A percentile compares a stretch with the other conserved stretches of the same genome.
Conservation (phyloP, 2,797 vertebrate species). For the Platyrinchus mystaceus region DNA sequence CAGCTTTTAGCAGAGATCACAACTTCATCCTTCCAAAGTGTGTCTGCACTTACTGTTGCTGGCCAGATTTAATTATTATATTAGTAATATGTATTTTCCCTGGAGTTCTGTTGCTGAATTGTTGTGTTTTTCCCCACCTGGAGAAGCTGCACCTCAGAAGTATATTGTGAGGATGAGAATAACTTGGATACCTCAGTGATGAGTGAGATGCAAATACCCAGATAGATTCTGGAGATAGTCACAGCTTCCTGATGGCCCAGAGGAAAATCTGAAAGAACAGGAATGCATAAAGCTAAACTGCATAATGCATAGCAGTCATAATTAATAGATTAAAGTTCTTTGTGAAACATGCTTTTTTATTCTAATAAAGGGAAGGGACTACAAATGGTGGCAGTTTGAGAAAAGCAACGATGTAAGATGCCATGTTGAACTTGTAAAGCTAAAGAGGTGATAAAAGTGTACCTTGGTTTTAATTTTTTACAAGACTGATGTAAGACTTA, state of each 20-base stretch:
- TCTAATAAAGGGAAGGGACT: background rate
- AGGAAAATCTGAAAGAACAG: conserved; percentile 26
- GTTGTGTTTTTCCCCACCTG: background rate
- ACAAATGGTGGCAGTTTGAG: background rate
- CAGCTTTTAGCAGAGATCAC: background rate
- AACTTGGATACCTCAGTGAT: conserved; percentile 43
- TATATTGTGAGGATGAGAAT: background rate
- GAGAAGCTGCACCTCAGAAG: background rate
- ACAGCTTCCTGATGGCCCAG: conserved; percentile 21
- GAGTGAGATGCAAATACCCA: conserved; percentile 17
- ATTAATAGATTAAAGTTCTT: conserved; percentile 45
- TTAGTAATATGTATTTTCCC: background rate
- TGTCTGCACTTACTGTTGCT: background rate
- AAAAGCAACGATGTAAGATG: background rate
- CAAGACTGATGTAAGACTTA: background rate
- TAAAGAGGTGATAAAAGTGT: background rate
- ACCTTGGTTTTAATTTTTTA: background rate
- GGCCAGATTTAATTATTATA: background rate
- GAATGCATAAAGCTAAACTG: conserved; percentile 18
- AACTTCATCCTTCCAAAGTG: accelerated
- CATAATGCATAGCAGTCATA: conserved; percentile 22
- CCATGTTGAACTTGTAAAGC: background rate
- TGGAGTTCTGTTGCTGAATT: background rate
- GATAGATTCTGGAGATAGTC: conserved; percentile 24
- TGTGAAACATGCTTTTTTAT: conserved; percentile 15